Conservation (phyloP, 2,888 invertebrate species). For the Drosophila lacicola region DNA sequence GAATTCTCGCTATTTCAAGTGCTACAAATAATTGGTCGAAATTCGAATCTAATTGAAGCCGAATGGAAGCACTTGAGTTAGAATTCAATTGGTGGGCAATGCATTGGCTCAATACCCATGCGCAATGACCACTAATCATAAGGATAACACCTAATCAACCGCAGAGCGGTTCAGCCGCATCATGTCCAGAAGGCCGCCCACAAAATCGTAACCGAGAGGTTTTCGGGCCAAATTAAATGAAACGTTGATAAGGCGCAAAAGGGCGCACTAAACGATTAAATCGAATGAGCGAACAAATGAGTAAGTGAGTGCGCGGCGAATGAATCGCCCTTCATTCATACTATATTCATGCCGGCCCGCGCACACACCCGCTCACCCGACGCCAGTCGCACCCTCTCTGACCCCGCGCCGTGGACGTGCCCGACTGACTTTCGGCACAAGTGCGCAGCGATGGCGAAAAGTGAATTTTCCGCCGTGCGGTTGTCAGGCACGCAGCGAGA, state of each 20-base stretch:
- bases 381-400: slow-evolving; percentile 3
- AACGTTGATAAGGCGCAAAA: slow-evolving; percentile 81
- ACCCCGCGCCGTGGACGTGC: slow-evolving; percentile 64
- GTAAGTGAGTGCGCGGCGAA: slow-evolving; percentile 48
- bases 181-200: slow-evolving; percentile 58
- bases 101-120: slow-evolving; percentile 32
- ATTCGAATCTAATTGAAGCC: slow-evolving; percentile 38
- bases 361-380: neutral
- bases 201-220: slow-evolving; percentile 54
- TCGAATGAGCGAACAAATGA: slow-evolving; percentile 79
- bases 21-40: slow-evolving; percentile 49
- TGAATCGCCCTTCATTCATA: slow-evolving; percentile 49
- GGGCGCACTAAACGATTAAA: slow-evolving; percentile 81
- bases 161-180: slow-evolving; percentile 53
- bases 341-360: slow-evolving; percentile 9
- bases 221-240: slow-evolving; percentile 76
- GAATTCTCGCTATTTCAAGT: slow-evolving; percentile 23
- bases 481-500: slow-evolving; percentile 67
- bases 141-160: slow-evolving; percentile 81
- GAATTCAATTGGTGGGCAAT: slow-evolving; percentile 45
- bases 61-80: slow-evolving; percentile 35
- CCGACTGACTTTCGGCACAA: slow-evolving; percentile 82
- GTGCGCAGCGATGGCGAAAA: slow-evolving; percentile 81
- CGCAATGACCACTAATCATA: slow-evolving; percentile 77
- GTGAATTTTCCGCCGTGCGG: slow-evolving; percentile 81